Percentiles rank a stretch among this genome's conserved stretches.
Evolutionary conservation across 2,797 vertebrate species (phyloP).

Genomic region (Chiroxiphia lanceolata): DNA sequence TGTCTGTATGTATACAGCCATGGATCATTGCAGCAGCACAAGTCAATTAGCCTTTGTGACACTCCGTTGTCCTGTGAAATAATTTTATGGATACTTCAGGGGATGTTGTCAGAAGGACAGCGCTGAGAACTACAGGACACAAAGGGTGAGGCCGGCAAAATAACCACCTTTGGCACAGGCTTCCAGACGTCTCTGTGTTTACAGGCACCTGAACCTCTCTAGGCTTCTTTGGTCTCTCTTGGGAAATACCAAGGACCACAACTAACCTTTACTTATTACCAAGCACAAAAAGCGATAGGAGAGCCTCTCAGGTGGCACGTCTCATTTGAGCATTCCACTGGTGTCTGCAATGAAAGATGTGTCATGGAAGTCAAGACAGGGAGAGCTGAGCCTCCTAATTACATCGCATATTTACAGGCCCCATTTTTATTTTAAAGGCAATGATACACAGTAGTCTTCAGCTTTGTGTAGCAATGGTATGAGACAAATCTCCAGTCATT

Average conservation of each 20-base stretch:
- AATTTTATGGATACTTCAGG: slow-evolving; percentile 47
- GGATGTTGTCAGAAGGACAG: slow-evolving; percentile 2
- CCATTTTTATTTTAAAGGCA: background rate
- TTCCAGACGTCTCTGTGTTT: background rate
- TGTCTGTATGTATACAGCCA: background rate
- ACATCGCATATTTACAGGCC: background rate
- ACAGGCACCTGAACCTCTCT: slow-evolving; percentile 3
- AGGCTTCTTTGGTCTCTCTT: background rate
- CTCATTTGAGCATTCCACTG: slow-evolving; percentile 7
- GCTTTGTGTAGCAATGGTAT: background rate
- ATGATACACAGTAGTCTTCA: background rate
- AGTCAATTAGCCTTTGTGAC: slow-evolving; percentile 65
- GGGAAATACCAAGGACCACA: slow-evolving; percentile 17
- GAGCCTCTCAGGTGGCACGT: background rate
- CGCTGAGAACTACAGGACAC: background rate
- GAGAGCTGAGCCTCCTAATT: background rate
- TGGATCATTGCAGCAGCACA: slow-evolving; percentile 39
- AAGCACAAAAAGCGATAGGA: background rate
- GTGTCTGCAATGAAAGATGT: background rate
- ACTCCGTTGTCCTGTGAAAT: background rate
- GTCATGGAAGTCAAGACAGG: background rate
- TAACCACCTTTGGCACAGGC: slow-evolving; percentile 22
- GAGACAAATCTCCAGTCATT: background rate
- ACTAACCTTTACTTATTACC: slow-evolving; percentile 47
- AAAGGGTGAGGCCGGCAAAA: slow-evolving; percentile 16